phyloP scores from a whole-genome alignment of 2,797 vertebrate species.

The Discoglossus pictus region DNA sequence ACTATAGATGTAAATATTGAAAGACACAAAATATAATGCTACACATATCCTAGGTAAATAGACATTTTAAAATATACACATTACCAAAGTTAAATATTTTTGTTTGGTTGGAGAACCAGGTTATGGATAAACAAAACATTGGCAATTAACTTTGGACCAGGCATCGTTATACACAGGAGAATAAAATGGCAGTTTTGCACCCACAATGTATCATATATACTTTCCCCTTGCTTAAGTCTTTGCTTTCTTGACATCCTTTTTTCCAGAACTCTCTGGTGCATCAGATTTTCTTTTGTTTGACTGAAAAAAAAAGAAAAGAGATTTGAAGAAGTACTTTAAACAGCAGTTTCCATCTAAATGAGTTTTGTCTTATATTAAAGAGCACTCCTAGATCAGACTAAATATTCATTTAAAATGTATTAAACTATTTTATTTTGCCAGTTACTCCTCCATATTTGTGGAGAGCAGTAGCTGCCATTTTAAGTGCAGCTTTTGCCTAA shows the following conservation, averaged over 20 bases:
- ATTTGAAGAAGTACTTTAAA: no score
- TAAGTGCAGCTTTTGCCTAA: no score
- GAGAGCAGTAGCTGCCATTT: no score
- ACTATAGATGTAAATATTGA: conserved; percentile 74
- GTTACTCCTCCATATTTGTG: no score
- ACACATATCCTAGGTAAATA: conserved; percentile 66
- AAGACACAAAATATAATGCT: conserved; percentile 74
- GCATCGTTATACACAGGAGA: conserved; percentile 52
- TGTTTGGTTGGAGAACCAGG: conserved; percentile 60
- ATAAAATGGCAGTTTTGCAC: conserved; percentile 64
- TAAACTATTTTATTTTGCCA: no score
- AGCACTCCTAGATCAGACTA: no score
- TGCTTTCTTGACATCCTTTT: conserved; percentile 77
- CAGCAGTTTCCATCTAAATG: no score
- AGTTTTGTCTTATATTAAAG: no score
- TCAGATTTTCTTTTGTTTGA: conserved; percentile 84
- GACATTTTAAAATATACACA: conserved; percentile 70
- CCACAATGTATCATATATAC: conserved; percentile 45
- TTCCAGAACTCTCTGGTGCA: conserved; percentile 72
- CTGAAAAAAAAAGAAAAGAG: conserved; percentile 60
- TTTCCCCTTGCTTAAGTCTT: conserved; percentile 64
- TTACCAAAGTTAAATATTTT: conserved; percentile 69
- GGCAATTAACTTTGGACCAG: conserved; percentile 67
- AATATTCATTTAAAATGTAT: no score
- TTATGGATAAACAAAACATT: conserved; percentile 66